Evolutionary conservation across 2,888 invertebrate species (phyloP), one percentile per base, ranked within the genome.

Genomic region (Crepidodera aurea): DNA sequence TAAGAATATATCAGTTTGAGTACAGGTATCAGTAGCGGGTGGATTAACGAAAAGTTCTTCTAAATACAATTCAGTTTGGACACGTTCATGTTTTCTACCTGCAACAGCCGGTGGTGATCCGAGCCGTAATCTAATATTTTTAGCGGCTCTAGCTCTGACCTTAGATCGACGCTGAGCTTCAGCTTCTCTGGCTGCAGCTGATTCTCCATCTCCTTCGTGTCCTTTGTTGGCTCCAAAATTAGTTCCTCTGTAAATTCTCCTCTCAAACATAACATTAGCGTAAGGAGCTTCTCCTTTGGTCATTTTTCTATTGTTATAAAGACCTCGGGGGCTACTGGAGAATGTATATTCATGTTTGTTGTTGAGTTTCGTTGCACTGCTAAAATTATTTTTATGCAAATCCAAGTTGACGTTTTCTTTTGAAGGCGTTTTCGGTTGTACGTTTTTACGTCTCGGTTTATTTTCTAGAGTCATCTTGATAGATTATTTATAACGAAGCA

Each of bases 191-290:
- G 83, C 82, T 3, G 84, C 83, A 51, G 83, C 82, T 29, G 84
- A 83, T 71, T 85, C 85, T 8, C 84, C 84, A 66, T 82, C 82
- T 62, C 84, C 84, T 81, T 79, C 69, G 44, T 70, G 67, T 39
- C 62, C 46, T 59, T 70, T 68, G 60, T 76, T 84, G 51, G 88
- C 87, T 51, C 88, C 87, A 81, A 88, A 91, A 66, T 91, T 94
- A 81, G 89, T 92, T 71, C 95, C 96, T 72, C 95, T 87, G 72
- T 91, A 88, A 60, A 96, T 89, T 74, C 94, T 86, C 75, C 90
- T 88, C 79, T 96, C 96, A 82, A 89, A 92, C 94, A 95, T 96
- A 77, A 96, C 85, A 84, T 96, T 96, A 75, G 88, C 87, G 79
- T 89, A 91, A 7, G 86, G 84, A 12, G 77, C 81, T 75, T 84